These are phyloP conservation scores for Rhinogobius similis DNA, from an alignment of 2,113 vertebrate genomes.

Conservation along the genomic window DNA sequence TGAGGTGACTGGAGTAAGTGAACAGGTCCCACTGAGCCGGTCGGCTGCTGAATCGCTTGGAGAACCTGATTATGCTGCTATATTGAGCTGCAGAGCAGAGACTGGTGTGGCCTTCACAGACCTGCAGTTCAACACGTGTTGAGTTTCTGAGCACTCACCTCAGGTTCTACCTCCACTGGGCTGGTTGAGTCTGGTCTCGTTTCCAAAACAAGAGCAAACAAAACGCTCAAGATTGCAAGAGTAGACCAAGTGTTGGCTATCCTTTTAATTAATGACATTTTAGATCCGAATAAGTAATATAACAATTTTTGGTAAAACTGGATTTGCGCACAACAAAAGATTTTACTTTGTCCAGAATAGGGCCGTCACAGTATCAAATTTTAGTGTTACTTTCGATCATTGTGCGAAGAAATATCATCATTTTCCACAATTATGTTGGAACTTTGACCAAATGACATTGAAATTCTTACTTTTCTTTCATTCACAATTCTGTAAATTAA, in stretches of 20 bases:
- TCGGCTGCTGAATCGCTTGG: conserved; percentile 59
- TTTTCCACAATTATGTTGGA: too few species aligned
- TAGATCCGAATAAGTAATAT: not conserved
- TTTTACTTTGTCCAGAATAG: too few species aligned
- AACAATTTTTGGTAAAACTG: too few species aligned
- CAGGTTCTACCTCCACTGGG: not conserved
- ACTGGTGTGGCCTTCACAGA: conserved; percentile 4
- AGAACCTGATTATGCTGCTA: conserved; percentile 61
- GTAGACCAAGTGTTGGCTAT: not conserved
- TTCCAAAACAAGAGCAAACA: conserved; percentile 5
- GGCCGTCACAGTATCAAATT: too few species aligned
- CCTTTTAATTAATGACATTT: not conserved
- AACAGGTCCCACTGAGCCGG: conserved; percentile 42
- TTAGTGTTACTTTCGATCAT: too few species aligned
- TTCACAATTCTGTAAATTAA: too few species aligned
- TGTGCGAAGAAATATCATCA: too few species aligned
- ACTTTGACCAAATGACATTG: too few species aligned
- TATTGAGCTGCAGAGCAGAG: conserved; percentile 35
- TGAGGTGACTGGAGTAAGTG: conserved; percentile 54
- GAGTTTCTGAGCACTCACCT: conserved; percentile 5
- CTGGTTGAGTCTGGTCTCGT: not conserved
- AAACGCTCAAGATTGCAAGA: not conserved
- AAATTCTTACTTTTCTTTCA: too few species aligned
- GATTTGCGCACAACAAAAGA: too few species aligned
- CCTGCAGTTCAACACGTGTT: not conserved